Evolutionary conservation across 2,888 invertebrate species (phyloP).

Genomic region (Drosophila silvestris): DNA sequence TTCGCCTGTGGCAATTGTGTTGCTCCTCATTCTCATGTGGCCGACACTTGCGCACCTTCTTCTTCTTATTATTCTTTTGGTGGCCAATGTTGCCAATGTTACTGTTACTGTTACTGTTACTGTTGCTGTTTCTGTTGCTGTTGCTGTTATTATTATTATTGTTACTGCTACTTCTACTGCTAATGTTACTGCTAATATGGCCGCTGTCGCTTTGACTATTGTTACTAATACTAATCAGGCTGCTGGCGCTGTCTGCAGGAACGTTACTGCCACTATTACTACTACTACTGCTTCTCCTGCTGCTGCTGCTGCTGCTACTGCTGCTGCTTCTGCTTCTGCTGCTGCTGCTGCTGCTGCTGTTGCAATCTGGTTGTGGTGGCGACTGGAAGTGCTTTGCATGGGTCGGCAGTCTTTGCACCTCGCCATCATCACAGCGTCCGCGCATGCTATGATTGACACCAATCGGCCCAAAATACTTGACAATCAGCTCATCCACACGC

Average conservation of each 20-base stretch:
- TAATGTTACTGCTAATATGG: slow-evolving; percentile 75
- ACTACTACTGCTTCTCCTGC: slow-evolving; percentile 58
- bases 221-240: slow-evolving; percentile 78
- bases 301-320: slow-evolving; percentile 58
- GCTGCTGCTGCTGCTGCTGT: slow-evolving; percentile 62
- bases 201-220: slow-evolving; percentile 76
- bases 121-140: slow-evolving; percentile 40
- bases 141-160: slow-evolving; percentile 48
- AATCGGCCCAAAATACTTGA: slow-evolving; percentile 86
- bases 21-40: slow-evolving; percentile 81
- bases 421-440: slow-evolving; percentile 86
- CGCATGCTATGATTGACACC: slow-evolving; percentile 85
- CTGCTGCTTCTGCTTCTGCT: slow-evolving; percentile 56
- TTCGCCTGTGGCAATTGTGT: slow-evolving; percentile 79
- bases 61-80: slow-evolving; percentile 44
- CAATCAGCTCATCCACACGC: slow-evolving; percentile 86
- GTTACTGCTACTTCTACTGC: slow-evolving; percentile 62
- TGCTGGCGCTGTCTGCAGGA: slow-evolving; percentile 70
- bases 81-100: slow-evolving; percentile 4
- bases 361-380: slow-evolving; percentile 85
- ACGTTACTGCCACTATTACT: slow-evolving; percentile 64
- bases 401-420: slow-evolving; percentile 83
- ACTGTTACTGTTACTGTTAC: slow-evolving; percentile 26
- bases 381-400: slow-evolving; percentile 85
- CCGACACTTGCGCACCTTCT: slow-evolving; percentile 81